phyloP scores from a whole-genome alignment of 2,113 vertebrate genomes.

The Indri indri region DNA sequence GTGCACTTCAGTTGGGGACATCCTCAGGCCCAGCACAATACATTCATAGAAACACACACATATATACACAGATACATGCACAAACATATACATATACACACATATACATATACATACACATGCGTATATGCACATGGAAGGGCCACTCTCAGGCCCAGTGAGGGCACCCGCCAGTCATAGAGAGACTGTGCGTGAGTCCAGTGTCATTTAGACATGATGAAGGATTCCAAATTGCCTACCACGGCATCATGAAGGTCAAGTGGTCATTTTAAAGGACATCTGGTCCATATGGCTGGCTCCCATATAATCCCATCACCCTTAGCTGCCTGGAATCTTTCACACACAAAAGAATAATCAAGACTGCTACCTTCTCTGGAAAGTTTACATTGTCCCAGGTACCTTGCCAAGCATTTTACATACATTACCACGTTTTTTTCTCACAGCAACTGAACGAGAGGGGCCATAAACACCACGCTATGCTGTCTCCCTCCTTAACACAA shows the following conservation, averaged over 20 bases:
- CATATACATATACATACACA: neutral
- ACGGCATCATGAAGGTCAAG: neutral
- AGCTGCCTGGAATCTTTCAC: neutral
- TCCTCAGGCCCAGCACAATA: neutral
- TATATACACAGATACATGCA: neutral
- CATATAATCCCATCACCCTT: neutral
- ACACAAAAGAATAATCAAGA: slow-evolving; percentile 19
- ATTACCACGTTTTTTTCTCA: slow-evolving; percentile 33
- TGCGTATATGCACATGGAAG: neutral
- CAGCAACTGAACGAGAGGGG: neutral
- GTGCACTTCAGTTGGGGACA: neutral
- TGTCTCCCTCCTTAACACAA: slow-evolving; percentile 28
- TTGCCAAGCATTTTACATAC: slow-evolving; percentile 44
- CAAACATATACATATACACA: neutral
- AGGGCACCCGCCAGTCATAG: neutral
- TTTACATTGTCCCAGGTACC: neutral
- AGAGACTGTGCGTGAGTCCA: neutral
- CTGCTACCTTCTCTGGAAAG: neutral
- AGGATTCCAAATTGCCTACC: neutral
- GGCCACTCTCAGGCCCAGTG: neutral
- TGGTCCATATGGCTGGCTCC: neutral
- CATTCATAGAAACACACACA: neutral
- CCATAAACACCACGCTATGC: neutral
- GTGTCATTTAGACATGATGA: neutral
- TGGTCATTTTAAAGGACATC: neutral